Evolutionary conservation across 2,888 invertebrate species (phyloP).

Genomic region (Acanthosepion lycidas): DNA sequence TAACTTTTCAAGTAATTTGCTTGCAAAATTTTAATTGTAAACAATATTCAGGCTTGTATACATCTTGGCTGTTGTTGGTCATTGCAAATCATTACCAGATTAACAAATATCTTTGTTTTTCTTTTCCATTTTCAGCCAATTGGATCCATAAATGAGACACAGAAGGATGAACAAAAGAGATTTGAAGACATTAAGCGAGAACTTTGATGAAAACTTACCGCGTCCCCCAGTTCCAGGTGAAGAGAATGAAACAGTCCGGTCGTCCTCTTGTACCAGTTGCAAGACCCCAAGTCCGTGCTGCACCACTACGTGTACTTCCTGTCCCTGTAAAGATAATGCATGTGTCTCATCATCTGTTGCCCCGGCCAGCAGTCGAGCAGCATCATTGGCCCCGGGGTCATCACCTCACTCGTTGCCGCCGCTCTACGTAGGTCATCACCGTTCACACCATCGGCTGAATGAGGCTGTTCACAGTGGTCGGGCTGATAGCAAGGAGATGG

Average conservation of each 20-base stretch:
- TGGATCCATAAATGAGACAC: conserved; percentile 44
- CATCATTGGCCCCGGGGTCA: conserved; percentile 66
- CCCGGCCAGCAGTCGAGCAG: conserved; percentile 62
- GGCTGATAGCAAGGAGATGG: conserved; percentile 63
- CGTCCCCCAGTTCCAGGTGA: conserved; percentile 74
- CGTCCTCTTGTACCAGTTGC: conserved; percentile 40
- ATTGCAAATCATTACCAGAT: not conserved
- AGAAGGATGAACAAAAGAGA: conserved; percentile 45
- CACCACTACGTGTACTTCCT: conserved; percentile 38
- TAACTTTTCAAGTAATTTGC: too few species aligned
- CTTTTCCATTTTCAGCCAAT: conserved; percentile 38
- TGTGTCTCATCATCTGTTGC: conserved; percentile 39
- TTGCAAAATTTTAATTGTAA: too few species aligned
- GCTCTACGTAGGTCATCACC: conserved; percentile 57
- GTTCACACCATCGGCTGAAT: conserved; percentile 41
- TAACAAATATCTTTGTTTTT: not conserved
- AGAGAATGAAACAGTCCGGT: conserved; percentile 71
- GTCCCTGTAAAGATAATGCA: conserved; percentile 43
- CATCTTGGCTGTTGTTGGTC: not conserved
- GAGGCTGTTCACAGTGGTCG: conserved; percentile 56
- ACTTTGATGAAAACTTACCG: conserved; percentile 71
- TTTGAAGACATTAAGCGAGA: conserved; percentile 54
- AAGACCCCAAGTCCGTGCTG: conserved; percentile 45
- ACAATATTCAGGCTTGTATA: too few species aligned
- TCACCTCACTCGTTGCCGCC: conserved; percentile 72